Evolutionary conservation across 2,113 vertebrate genomes (phyloP), one percentile per base, ranked within the genome.

Genomic region (Gasterosteus aculeatus): DNA sequence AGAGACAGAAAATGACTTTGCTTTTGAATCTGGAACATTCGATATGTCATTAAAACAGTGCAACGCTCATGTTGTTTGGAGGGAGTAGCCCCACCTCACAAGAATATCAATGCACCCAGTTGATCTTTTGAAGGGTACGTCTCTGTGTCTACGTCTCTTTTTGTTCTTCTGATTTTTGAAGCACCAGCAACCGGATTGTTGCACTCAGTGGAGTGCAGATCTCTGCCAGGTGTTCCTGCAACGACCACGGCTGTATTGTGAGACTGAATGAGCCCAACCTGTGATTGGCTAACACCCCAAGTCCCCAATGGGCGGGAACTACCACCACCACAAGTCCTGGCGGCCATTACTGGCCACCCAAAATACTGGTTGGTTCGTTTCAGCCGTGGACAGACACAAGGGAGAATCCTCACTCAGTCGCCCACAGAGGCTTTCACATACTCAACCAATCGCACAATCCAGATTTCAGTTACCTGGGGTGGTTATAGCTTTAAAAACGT

Each of bases 21-120:
- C 31, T 49, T 57, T 44, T 8, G 54, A 3, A 70, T 47, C 41
- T 62, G 8, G 64, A 26, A 71, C 18, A 7, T 62, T 73, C 62
- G 15, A 46, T 58, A 49, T 41, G 33, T 51, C 14, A 72, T 54
- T 42, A 14, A n/a, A 72, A 42, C 41, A 53, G 59, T 16, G 65
- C 22, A 63, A 68, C 29, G 26, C 47, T 74, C 41, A 49, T 54
- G 53, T 8, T 56, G 2, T 68, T 38, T 47, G 26, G 46, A 1
- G 6, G 26, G 69, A 59, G 6, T 16, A 22, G 10, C 10, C 51
- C 16, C 54, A 67, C 7, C 31, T 58, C 14, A 61, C 38, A 42
- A 31, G 26, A 31, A 15, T 15, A 14, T n/a, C 3, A 12, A 5
- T 35, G 16, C 7, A n/a, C 7, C 49, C 8, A 10, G 19, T 6